Evolutionary conservation across 2,113 vertebrate species (phyloP), one percentile per base, ranked within the genome.

Genomic region (Callipepla squamata): DNA sequence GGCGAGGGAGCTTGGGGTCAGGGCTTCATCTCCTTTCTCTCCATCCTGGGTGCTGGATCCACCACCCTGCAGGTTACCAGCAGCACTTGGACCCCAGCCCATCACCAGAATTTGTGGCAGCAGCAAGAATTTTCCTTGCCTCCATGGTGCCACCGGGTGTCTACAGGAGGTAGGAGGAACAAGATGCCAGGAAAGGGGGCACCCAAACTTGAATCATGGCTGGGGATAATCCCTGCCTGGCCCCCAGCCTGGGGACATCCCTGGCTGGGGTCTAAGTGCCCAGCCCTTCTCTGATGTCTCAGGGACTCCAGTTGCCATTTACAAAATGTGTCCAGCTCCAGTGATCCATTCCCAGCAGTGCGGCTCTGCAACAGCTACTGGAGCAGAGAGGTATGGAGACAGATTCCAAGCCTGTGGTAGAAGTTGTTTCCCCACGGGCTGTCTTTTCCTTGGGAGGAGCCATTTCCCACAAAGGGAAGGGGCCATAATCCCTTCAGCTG

Each of bases 291-390:
- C 44, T 63, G 16, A n/a, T 45, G 1, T 89, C 96, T 59, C 97
- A 99, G 99, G 96, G 97, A 98, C 87, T 87, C 90, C 82, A 95
- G 28, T 6, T 99, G 99, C 84, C 85, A 80, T 19, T 99, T 98
- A 92, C 97, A 95, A 67, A 7, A 95, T 0, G 67, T 97, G 38
- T 59, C 75, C 7, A 94, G 93, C 51, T 21, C 53, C 1, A 62
- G 95, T 44, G 96, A 85, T 68, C 92, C 21, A 0, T 98, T 97
- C 12, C 96, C 97, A 79, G 98, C 98, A 0, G 34, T 98, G 82
- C 97, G 99, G 28, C 96, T 99, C 62, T 99, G 99, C 96, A 99
- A 99, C 97, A 99, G 97, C 96, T 99, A 98, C 97, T 99, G 99
- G 99, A 98, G 90, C 91, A 98, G 98, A 93, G 72, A 98, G 98